Percentiles rank a stretch among this genome's conserved stretches.
Evolutionary conservation across 2,113 vertebrate species (phyloP).

Genomic region (Varanus komodoensis): DNA sequence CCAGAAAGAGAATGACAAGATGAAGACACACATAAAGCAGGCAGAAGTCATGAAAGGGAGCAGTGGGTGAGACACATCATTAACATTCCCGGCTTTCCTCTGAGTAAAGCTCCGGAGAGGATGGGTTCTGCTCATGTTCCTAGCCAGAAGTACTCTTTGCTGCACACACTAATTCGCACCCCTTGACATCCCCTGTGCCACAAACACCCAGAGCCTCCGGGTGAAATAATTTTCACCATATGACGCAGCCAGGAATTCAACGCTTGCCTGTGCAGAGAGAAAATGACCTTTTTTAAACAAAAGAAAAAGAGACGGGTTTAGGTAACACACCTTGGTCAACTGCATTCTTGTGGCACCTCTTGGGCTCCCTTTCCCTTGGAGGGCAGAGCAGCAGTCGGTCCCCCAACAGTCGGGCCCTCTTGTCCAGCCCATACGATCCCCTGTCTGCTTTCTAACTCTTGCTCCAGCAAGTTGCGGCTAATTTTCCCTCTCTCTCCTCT

Average conservation of each 20-base stretch:
- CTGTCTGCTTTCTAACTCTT: neutral
- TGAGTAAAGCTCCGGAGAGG: neutral
- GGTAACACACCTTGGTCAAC: conserved; percentile 36
- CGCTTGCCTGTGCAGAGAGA: conserved; percentile 5
- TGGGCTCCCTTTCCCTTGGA: neutral
- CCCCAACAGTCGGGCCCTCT: conserved; percentile 28
- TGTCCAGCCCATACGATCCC: conserved; percentile 38
- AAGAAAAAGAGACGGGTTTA: neutral
- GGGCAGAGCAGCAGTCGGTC: conserved; percentile 9
- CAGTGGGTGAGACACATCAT: neutral
- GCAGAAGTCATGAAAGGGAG: neutral
- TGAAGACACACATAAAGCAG: neutral
- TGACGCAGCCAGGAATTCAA: conserved; percentile 38
- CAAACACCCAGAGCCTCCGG: neutral
- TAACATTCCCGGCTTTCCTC: neutral
- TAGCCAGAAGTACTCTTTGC: too few species aligned
- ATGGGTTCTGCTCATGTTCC: neutral
- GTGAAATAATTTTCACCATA: neutral
- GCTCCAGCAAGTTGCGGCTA: neutral
- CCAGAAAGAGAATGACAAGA: neutral
- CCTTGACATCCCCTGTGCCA: neutral
- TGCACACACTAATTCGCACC: neutral
- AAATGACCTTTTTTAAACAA: neutral
- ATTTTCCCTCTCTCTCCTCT: neutral
- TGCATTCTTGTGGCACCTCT: conserved; percentile 4